Evolutionary conservation across 1,140 invertebrate species (phyloP).

Genomic region (Solen grandis): DNA sequence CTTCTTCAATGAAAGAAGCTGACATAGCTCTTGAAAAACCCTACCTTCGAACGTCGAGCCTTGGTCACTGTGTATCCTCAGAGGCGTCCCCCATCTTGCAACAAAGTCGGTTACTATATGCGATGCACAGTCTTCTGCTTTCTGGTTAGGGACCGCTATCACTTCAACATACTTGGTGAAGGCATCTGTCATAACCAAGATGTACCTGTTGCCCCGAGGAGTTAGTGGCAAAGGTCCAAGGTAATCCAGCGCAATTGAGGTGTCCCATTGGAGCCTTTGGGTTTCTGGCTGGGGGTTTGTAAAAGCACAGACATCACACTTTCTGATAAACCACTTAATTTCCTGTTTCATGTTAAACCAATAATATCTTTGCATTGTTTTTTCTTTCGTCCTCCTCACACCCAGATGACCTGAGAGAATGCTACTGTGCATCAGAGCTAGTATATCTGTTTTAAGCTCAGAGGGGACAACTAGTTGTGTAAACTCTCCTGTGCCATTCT

Average conservation of each 20-base stretch:
- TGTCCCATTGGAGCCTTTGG: too few species aligned
- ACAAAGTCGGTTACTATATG: conserved; percentile 5
- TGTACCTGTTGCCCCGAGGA: conserved; percentile 61
- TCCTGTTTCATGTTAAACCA: conserved; percentile 23
- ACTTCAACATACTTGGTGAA: too few species aligned
- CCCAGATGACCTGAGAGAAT: conserved; percentile 30
- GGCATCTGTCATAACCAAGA: conserved; percentile 69
- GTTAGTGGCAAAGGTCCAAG: conserved; percentile 66
- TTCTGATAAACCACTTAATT: not conserved
- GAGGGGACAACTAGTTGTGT: not conserved
- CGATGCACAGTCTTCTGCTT: conserved; percentile 20
- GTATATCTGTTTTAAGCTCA: not conserved
- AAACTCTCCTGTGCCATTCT: not conserved
- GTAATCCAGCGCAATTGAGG: conserved; percentile 55
- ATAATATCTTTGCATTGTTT: not conserved
- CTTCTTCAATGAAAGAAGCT: conserved; percentile 8
- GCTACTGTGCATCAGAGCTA: conserved; percentile 17
- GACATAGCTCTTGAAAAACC: conserved; percentile 27
- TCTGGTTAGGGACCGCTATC: conserved; percentile 55
- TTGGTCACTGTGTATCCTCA: too few species aligned
- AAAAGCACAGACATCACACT: conserved; percentile 22
- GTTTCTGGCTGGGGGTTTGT: conserved; percentile 4
- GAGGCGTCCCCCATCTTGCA: too few species aligned
- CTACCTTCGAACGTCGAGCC: too few species aligned
- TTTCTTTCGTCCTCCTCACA: conserved; percentile 29